Evolutionary conservation across 1,140 invertebrate species (phyloP).

Genomic region (Formica exsecta): DNA sequence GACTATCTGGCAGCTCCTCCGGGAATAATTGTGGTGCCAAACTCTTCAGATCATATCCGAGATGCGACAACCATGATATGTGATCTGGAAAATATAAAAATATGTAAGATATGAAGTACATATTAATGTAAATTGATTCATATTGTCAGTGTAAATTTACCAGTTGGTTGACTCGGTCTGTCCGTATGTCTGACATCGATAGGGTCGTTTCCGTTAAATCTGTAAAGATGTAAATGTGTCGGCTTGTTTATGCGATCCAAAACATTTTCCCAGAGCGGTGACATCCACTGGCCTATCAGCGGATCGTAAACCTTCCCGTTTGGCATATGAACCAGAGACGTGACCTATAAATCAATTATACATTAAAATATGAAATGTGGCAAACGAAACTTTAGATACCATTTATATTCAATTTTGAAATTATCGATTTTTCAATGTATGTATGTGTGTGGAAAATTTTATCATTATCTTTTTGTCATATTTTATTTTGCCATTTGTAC

Average conservation of each 20-base stretch:
- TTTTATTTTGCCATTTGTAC: too few relatives aligned
- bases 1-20: conserved; percentile 88
- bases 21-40: conserved; percentile 94
- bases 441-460: neutral
- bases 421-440: neutral
- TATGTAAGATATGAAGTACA: neutral
- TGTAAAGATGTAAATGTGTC: conserved; percentile 94
- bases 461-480: neutral
- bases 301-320: conserved; percentile 97
- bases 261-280: conserved; percentile 95
- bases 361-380: neutral
- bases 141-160: conserved; percentile 82
- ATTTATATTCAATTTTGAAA: neutral
- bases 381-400: neutral
- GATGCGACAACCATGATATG: conserved; percentile 92
- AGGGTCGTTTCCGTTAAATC: conserved; percentile 97
- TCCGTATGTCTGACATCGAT: conserved; percentile 92
- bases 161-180: conserved; percentile 90
- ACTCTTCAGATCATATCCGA: conserved; percentile 95
- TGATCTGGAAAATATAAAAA: conserved; percentile 88
- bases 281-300: conserved; percentile 97
- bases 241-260: conserved; percentile 92
- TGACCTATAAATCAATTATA: conserved; percentile 87
- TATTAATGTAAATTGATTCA: neutral
- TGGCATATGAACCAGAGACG: conserved; percentile 96